Conservation (phyloP, 2,888 invertebrate genomes). For the Germaria angustata region DNA sequence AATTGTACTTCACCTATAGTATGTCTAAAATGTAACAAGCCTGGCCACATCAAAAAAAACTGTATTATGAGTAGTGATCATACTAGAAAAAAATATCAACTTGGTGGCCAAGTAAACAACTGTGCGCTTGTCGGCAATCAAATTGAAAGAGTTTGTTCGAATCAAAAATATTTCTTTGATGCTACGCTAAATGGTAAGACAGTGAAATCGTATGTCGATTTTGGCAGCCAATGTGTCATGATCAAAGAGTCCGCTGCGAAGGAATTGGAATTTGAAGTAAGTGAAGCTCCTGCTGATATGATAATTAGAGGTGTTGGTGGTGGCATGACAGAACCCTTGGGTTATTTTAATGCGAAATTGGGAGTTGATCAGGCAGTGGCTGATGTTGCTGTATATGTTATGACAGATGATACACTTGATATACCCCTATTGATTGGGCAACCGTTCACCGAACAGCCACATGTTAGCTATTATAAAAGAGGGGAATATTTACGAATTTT, state of each 20-base stretch:
- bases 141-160: background rate
- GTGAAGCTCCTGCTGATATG: background rate
- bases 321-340: no score
- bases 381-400: background rate
- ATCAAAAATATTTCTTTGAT: slow-evolving; percentile 22
- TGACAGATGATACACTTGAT: slow-evolving; percentile 1
- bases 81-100: background rate
- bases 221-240: background rate
- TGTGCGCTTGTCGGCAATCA: background rate
- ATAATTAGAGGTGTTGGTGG: no score
- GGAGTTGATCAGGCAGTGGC: no score
- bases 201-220: slow-evolving; percentile 25
- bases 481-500: no score
- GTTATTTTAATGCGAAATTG: no score
- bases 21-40: slow-evolving; percentile 9
- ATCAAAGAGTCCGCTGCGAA: no score
- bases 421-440: slow-evolving; percentile 1
- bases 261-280: no score
- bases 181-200: background rate
- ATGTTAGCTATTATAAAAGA: no score
- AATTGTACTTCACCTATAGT: slow-evolving; percentile 21
- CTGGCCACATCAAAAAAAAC: slow-evolving; percentile 8
- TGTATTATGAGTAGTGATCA: background rate
- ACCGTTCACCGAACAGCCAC: no score
- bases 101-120: background rate